Evolutionary conservation across 2,113 vertebrate species (phyloP), one percentile per base, ranked within the genome.

Genomic region (Sylvilagus bachmani): DNA sequence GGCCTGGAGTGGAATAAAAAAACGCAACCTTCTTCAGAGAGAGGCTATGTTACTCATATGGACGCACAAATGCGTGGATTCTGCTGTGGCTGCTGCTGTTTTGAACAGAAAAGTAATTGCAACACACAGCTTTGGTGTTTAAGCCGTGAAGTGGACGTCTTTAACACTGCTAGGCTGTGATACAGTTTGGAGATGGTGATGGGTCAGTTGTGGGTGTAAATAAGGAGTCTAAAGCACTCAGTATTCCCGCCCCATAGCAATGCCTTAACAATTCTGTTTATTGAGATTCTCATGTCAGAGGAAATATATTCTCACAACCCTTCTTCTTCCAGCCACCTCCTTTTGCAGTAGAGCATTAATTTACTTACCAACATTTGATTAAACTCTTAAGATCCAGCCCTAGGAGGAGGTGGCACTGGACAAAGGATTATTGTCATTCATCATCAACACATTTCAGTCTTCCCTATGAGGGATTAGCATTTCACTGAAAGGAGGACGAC

Each of bases 401-500:
- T 96, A 95, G 91, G 91, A 97, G 96, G 96, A 94, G 97, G 82
- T 82, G 78, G 83, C 91, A 78, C 88, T 71, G 93, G 94, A 96
- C 88, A 95, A 97, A 98, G 75, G 95, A 86, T 95, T 93, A 96
- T 96, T 97, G 97, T 96, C 97, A 98, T 98, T 98, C 96, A 96
- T 98, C 96, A 95, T 95, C 83, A 53, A 62, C 24, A 17, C 24
- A 0, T 92, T 97, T 98, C 93, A 97, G 97, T 97, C 98, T 98
- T 97, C 97, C 97, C 97, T 96, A 97, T 93, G 97, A 98, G 98
- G 97, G 97, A 98, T 98, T 98, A 98, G 97, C 94, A 91, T 97
- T 97, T 98, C 94, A 93, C 0, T 98, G 97, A 98, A 98, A 98
- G 97, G 94, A 96, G 44, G 38, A 67, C 83, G 94, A 95, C 96